Conservation (phyloP, 2,113 vertebrate genomes). For the Macrotus californicus region DNA sequence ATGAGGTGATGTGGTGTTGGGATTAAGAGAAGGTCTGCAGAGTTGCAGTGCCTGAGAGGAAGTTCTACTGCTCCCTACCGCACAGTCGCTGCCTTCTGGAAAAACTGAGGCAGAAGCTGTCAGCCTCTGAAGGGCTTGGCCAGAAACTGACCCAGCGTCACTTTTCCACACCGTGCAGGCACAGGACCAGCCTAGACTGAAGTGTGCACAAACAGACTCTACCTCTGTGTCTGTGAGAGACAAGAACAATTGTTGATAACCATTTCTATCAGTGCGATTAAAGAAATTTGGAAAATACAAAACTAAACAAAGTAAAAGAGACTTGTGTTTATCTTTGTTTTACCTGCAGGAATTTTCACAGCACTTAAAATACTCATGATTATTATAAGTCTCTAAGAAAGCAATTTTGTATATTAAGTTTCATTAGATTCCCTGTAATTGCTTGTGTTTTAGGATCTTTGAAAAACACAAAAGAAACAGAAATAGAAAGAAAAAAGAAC, state of each 20-base stretch:
- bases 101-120: not conserved
- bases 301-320: not conserved
- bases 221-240: not conserved
- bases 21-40: not conserved
- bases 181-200: not conserved
- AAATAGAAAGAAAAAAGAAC: constrained; percentile 16
- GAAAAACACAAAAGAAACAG: not conserved
- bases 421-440: not conserved
- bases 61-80: not conserved
- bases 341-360: constrained; percentile 1
- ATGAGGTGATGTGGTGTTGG: not conserved
- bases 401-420: not conserved
- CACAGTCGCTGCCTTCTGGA: not conserved
- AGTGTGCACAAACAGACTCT: not conserved
- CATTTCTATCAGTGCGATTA: not conserved
- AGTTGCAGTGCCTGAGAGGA: not conserved
- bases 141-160: not conserved
- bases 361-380: not conserved
- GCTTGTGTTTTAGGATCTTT: not conserved
- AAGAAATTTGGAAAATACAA: not conserved
- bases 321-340: not conserved
- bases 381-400: not conserved
- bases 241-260: not conserved
- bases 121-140: not conserved
- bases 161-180: not conserved